A percentile compares a stretch with the other conserved stretches of the same genome.
Conservation (phyloP, 2,888 invertebrate genomes). For the Elmis aenea region DNA sequence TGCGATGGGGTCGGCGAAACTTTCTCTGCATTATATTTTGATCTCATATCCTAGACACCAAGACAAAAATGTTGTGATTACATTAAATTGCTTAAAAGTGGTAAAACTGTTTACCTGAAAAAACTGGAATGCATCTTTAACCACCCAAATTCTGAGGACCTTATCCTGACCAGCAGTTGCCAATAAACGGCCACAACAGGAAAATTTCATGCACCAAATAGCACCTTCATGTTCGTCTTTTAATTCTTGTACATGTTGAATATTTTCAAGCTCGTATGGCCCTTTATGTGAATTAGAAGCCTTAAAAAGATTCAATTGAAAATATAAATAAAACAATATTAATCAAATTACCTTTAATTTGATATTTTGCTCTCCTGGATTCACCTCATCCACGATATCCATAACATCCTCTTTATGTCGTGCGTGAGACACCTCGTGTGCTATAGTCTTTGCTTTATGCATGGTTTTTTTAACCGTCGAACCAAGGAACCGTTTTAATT, state of each 20-base stretch:
- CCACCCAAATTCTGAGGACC: slow-evolving; percentile 90
- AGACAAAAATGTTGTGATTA: slow-evolving; percentile 7
- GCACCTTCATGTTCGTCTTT: slow-evolving; percentile 72
- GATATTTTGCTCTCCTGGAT: slow-evolving; percentile 71
- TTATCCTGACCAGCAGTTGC: slow-evolving; percentile 98
- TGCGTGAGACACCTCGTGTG: slow-evolving; percentile 84
- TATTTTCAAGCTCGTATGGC: slow-evolving; percentile 89
- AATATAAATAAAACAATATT: neutral
- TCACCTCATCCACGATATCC: slow-evolving; percentile 77
- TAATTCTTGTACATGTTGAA: slow-evolving; percentile 81
- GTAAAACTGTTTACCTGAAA: slow-evolving; percentile 15
- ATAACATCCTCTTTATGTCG: slow-evolving; percentile 81
- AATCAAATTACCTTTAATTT: slow-evolving; percentile 63
- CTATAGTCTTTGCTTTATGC: slow-evolving; percentile 84
- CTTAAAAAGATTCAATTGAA: slow-evolving; percentile 29
- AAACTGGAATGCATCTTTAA: slow-evolving; percentile 81
- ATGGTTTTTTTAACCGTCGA: slow-evolving; percentile 88
- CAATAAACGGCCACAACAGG: slow-evolving; percentile 87
- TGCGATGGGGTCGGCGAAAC: slow-evolving; percentile 91
- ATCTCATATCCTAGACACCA: slow-evolving; percentile 75
- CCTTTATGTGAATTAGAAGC: slow-evolving; percentile 95
- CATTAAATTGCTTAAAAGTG: too few relatives aligned
- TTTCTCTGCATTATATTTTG: slow-evolving; percentile 89
- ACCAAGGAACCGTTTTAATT: slow-evolving; percentile 76
- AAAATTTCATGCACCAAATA: slow-evolving; percentile 99